Percentiles rank a stretch among this genome's conserved stretches.
These are phyloP conservation scores for Pseudomyrmex cubaensis DNA, from an alignment of 1,140 invertebrate species.

Conservation along the genomic window DNA sequence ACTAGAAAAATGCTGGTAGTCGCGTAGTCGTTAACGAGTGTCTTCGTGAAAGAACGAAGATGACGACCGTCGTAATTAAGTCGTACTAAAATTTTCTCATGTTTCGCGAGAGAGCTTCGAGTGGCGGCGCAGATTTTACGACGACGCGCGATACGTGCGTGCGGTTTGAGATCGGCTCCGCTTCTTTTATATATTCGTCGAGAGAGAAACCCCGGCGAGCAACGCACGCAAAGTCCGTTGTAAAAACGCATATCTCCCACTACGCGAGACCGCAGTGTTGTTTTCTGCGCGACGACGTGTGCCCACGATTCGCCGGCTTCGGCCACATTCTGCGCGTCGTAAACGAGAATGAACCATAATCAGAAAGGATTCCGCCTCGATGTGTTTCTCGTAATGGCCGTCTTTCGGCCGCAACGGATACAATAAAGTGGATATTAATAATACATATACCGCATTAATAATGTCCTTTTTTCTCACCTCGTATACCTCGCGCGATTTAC, in stretches of 20 bases:
- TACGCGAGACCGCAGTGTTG: not conserved
- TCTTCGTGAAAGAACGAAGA: slow-evolving; percentile 49
- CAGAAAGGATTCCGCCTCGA: not conserved
- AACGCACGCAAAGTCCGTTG: not conserved
- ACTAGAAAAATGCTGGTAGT: too few species aligned
- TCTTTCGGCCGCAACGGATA: not conserved
- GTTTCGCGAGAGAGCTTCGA: slow-evolving; percentile 66
- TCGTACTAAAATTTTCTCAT: slow-evolving; percentile 78
- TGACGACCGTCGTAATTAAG: slow-evolving; percentile 78
- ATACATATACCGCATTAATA: slow-evolving; percentile 30
- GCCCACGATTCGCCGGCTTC: slow-evolving; percentile 1
- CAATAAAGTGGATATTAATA: slow-evolving; percentile 18
- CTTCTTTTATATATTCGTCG: too few species aligned
- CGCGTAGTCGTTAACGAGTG: too few species aligned
- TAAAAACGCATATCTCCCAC: not conserved
- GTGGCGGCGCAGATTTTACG: slow-evolving; percentile 74
- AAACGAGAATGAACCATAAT: slow-evolving; percentile 5
- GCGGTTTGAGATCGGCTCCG: not conserved
- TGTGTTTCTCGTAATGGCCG: not conserved
- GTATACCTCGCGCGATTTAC: not conserved
- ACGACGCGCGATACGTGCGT: slow-evolving; percentile 49
- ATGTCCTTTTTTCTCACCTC: not conserved
- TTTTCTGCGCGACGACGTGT: slow-evolving; percentile 16
- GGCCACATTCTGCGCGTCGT: slow-evolving; percentile 6
- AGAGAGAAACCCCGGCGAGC: not conserved